Base-by-base conservation (phyloP, 2,797 vertebrate genomes). In the Hirundo rustica region DNA sequence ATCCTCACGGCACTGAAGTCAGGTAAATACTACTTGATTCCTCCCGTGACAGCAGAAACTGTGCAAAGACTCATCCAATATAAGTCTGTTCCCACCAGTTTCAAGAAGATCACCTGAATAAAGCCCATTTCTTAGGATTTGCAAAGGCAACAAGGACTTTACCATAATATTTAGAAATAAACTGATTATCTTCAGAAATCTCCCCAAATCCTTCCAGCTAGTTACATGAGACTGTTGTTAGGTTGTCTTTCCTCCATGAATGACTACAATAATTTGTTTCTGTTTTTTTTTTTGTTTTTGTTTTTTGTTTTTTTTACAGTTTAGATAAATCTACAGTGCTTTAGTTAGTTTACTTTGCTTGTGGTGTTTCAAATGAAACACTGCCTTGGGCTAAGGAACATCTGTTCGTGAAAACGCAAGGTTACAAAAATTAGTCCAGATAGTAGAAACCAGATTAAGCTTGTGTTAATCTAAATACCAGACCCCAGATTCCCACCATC, bases 361-460 rank as follows among this genome's bases (percentile, higher is more conserved):
- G 66, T 89, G 64, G 51, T 85, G 85, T 92, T 86, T 91, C 67
- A 96, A 94, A 77, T 85, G 30, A 95, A 97, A 89, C 53, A 70
- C 47, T 87, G 88, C 75, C 71, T 89, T 55, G 36, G 93, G 85
- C 72, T 96, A 79, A 84, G 81, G 34, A 95, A 82, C 32, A 82
- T 94, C 71, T 58, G 62, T 51, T 95, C 81, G 66, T 76, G 82
- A 30, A 50, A 95, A 45, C 19, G 23, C 22, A 85, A 76, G 54
- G 76, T 48, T 92, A 70, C 34, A 91, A 92, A 95, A 88, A 71
- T 87, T 47, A 89, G 78, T 85, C 25, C 60, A 83, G 95, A 84
- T 25, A 94, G 48, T 3, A 93, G 84, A 75, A 95, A 70, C 3
- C 16, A 84, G 70, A 92, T 78, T 66, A 85, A 74, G 21, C 62